Base-by-base conservation (phyloP, 1,140 invertebrate genomes). In the Diorhabda sublineata region DNA sequence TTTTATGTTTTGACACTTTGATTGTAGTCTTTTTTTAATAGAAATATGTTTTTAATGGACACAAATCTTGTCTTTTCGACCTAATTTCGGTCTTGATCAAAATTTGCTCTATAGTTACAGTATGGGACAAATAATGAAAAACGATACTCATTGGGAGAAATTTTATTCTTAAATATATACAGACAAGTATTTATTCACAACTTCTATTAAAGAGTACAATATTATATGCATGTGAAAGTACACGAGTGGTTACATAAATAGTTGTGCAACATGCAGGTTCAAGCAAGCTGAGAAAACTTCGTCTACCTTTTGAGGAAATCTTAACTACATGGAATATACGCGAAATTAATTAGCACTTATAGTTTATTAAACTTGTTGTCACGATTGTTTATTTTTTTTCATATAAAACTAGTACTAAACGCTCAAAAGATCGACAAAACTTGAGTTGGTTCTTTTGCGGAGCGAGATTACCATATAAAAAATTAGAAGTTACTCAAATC, bases 171-270 rank as follows among this genome's bases (percentile, higher is more conserved):
- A 62, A 69, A 64, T 74, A 74, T 74, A 74, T 74, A 74, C 73
- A 74, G 73, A 74, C 64, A 65, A 68, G 63, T 69, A 73, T 70
- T 69, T 74, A 74, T 74, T 74, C 73, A 74, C 73, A 74, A 73
- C 62, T 69, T 71, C 71, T 73, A 73, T 69, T 73, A 61, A 73
- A 73, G 59, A 70, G 60, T 68, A 68, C 67, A 62, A 59, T 70
- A 42, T 8, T 71, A 71, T 67, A 64, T 61, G 69, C 45, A 62
- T 62, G 59, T 41, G 45, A 45, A 72, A 72, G 71, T 72, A 72
- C 68, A 66, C 72, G 71, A 74, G 60, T 44, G 70, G 66, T 69
- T 74, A 74, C 69, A 72, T 69, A 66, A 72, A 72, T 63, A 72
- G 63, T 74, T 70, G 73, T 74, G 73, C 73, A 71, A 26, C 68